Evolutionary conservation across 30 jellyfish, hydroid and myxozoan genomes (phyloP), one percentile per base, ranked within the genome.

Genomic region (Turritopsis dohrnii): DNA sequence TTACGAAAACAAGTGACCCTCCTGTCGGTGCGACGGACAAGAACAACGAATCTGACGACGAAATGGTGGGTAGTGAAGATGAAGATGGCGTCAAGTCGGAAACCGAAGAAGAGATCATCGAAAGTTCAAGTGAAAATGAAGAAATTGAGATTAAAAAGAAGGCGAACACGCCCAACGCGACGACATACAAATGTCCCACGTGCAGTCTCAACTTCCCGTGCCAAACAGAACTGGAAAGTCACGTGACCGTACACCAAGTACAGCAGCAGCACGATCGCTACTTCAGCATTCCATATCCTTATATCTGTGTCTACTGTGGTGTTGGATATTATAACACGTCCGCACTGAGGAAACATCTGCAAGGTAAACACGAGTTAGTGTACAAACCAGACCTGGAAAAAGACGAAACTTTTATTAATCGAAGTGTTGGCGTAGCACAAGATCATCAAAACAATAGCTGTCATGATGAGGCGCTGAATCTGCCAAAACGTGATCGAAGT

Each of bases 101-200:
- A 82, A 82, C 89, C 1, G 89, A 82, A 23, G 89, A 82, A 29
- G 89, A 82, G 31, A 71, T 65, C 1, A 72, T 82, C 60, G 83
- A 66, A 82, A 66, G 86, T 30, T 82, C 89, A 24, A 65, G 86
- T 22, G 89, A 74, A 74, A 52, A 82, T 19, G 89, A 66, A n/a
- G 89, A 82, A 21, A 8, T 8, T 24, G 72, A 0, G 21, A 53
- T 52, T 23, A 79, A 28, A 23, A 13, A 53, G 21, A n/a, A 1
- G n/a, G 21, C n/a, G 19, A 24, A 29, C 22, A 20, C 72, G 29
- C 16, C 1, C n/a, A 18, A 30, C 19, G n/a, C 41, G 7, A 30
- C 52, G 30, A 29, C 16, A 52, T 29, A n/a, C 5, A 77, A 0
- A 1, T 77, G 85, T 52, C 21, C 73, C 24, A 24, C 17, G n/a